A percentile compares a stretch with the other conserved stretches of the same genome.
These are phyloP conservation scores for Catostomus latipinnis DNA, from an alignment of 2,797 vertebrate genomes.

Conservation along the genomic window DNA sequence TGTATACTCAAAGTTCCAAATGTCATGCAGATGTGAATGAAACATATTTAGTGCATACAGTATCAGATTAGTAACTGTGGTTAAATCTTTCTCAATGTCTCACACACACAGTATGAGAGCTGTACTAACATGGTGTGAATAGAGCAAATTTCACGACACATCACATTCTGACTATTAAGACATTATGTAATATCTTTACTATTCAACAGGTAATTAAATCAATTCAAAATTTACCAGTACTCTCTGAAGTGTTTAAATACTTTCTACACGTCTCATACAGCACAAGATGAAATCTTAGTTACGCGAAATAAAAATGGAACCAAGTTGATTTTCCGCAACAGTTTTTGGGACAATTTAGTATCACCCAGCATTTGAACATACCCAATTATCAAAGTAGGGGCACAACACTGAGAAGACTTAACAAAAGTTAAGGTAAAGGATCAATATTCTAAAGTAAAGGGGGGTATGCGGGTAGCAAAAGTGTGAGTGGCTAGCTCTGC, in stretches of 20 bases:
- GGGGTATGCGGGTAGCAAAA: no score
- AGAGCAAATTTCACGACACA: no score
- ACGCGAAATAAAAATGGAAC: not conserved
- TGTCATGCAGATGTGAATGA: conserved; percentile 75
- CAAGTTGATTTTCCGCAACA: not conserved
- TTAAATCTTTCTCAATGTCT: conserved; percentile 33
- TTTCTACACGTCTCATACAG: not conserved
- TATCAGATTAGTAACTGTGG: conserved; percentile 68
- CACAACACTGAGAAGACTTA: no score
- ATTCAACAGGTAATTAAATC: no score
- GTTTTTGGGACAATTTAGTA: not conserved
- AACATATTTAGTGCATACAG: conserved; percentile 60
- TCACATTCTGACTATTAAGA: no score
- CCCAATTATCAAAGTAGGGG: not conserved
- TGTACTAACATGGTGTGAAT: not conserved
- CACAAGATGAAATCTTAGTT: not conserved
- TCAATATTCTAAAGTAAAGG: conserved; percentile 5
- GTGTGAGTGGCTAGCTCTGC: no score
- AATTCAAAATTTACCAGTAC: no score
- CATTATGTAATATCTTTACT: no score
- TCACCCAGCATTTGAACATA: not conserved
- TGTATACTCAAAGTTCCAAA: conserved; percentile 70
- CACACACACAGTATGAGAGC: not conserved
- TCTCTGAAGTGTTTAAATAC: no score
- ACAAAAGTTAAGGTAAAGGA: not conserved